Base-by-base conservation (phyloP, 2,797 vertebrate genomes). In the Paratrypauchen microcephalus region DNA sequence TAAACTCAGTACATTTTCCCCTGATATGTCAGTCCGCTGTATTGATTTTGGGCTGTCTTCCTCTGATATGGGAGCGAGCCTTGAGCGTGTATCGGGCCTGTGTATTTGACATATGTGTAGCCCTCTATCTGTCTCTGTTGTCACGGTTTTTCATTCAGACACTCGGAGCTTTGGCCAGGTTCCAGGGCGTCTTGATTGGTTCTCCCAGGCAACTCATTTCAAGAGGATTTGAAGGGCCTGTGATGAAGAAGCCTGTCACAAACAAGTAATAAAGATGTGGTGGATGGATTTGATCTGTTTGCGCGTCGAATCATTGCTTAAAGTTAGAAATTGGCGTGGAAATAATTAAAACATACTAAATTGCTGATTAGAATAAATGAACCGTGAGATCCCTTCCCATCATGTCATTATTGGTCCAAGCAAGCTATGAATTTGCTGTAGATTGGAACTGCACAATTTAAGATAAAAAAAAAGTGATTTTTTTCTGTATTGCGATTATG, bases 221-320 rank as follows among this genome's bases (percentile, higher is more conserved):
- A 66, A 75, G 71, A 63, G 59, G 56, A 70, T 84, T 80, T 73
- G 47, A 79, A 76, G 68, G 81, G 47, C 18, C 26, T 19, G 57
- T 77, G 77, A 86, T 74, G 63, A 81, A 76, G 66, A 21, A 30
- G 19, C 61, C 50, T 70, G 68, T 81, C 74, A 79, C 54, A 41
- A 36, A 48, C 55, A 6, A 21, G 28, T 66, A 66, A 66, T 66
- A 66, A 54, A 72, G 59, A 64, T 54, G 66, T 26, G n/a, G 47
- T 41, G 69, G 72, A 72, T 77, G 30, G 66, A 74, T 76, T 26
- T 57, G 58, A 47, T 68, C 55, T 13, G 28, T 36, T 36, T 65
- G 18, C n/a, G 48, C 59, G 36, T 45, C 32, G 69, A 63, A 69
- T 62, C 60, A 50, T 67, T n/a, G 26, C 52, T 19, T 55, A 16